Conservation (phyloP, 2,113 vertebrate genomes). For the Engraulis encrasicolus region DNA sequence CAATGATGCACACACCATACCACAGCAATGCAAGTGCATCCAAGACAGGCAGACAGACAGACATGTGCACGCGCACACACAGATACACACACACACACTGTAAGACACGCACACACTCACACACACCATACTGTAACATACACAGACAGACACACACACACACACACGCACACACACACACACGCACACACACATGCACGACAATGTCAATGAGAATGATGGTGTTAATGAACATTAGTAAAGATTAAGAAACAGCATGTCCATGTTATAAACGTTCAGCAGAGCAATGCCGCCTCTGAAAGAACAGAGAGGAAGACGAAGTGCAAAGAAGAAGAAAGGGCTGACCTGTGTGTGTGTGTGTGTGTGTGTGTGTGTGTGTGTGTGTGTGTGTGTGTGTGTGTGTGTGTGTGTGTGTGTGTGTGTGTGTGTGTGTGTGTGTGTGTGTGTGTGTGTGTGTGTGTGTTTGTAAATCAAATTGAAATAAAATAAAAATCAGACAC, state of each 20-base stretch:
- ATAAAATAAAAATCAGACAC: too few relatives aligned
- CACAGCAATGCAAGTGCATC: slow-evolving; percentile 43
- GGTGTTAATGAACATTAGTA: not conserved
- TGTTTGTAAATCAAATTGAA: too few relatives aligned
- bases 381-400: not conserved
- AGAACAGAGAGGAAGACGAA: slow-evolving; percentile 15
- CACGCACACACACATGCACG: not conserved
- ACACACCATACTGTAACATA: not conserved
- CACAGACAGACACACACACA: slow-evolving; percentile 29
- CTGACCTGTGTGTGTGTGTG: too few relatives aligned
- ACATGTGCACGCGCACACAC: slow-evolving; percentile 31
- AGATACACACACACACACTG: slow-evolving; percentile 28
- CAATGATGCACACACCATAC: slow-evolving; percentile 40
- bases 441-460: slow-evolving; percentile 12
- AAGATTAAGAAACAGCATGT: not conserved
- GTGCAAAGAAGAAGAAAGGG: not conserved
- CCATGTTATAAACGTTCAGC: not conserved
- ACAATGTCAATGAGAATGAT: slow-evolving; percentile 10
- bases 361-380: slow-evolving; percentile 11
- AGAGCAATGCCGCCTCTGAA: not conserved
- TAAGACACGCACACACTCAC: too few relatives aligned
- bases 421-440: not conserved
- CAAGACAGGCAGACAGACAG: slow-evolving; percentile 6
- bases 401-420: not conserved
- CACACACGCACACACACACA: slow-evolving; percentile 26